Base-by-base conservation (phyloP, 2,113 vertebrate genomes). In the Sebastes schlegelii region DNA sequence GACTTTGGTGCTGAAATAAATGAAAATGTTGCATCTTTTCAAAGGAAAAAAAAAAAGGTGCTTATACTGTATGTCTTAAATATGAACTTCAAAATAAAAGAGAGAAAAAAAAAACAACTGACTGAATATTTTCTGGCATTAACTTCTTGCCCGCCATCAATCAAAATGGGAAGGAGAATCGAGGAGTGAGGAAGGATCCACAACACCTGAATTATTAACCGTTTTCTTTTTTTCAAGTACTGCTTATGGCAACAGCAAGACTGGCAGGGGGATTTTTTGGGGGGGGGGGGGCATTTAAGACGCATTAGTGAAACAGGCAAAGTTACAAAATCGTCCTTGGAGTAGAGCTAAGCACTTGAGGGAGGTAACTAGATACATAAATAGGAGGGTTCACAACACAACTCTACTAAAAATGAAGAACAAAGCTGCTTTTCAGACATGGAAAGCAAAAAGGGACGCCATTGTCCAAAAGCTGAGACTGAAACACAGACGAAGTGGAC, bases 1-100 rank as follows among this genome's bases (percentile, higher is more conserved):
- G 86, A 92, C 92, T 93, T 93, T 92, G 93, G 92, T 86, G 91
- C 88, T 82, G 54, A 88, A 88, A 72, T 79, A 52, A 83, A 80
- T 82, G 11, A 84, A 42, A 1, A 80, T 65, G 75, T 88, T 80
- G 80, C 67, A 81, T 79, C 80, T 82, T 88, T 85, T 75, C 71
- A 69, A 63, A 85, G 8, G 48, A 13, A 66, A 69, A 86, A 12
- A 12, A 84, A 23, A 86, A 92, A 84, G 86, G 87, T 91, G 91
- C 88, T 70, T 83, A 4, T 71, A 34, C 26, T 34, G 26, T 34
- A 65, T 77, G 73, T 86, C 74, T 89, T 78, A 69, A 87, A 82
- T 57, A 79, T n/a, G 54, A 16, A 54, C n/a, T 66, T 57, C 19
- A 52, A 6, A 80, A 80, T 57, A 2, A 40, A 85, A 61, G 26